Percentiles rank a stretch among this genome's conserved stretches.
phyloP scores from a whole-genome alignment of 2,797 vertebrate species.

The Saxicola maurus region DNA sequence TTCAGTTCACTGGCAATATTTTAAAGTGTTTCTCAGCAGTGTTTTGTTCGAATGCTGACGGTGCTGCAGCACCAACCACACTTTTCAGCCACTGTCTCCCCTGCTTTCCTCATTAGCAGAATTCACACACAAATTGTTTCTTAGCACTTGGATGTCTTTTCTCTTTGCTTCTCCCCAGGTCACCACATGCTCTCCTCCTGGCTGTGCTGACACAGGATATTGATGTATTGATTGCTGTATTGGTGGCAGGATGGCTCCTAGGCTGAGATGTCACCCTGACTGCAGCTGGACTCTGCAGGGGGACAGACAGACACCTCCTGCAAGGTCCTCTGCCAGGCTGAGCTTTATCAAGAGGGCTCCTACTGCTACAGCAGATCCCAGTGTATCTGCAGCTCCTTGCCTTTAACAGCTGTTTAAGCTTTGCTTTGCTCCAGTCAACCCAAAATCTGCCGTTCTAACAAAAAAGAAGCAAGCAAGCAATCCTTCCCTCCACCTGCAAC shows the following conservation, averaged over 20 bases:
- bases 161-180: background rate
- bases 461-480: background rate
- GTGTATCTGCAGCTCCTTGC: background rate
- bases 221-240: background rate
- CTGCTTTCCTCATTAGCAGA: background rate
- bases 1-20: background rate
- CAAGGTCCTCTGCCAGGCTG: background rate
- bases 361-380: background rate
- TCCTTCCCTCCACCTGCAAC: background rate
- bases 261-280: background rate
- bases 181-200: background rate
- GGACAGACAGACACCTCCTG: background rate
- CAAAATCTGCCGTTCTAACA: background rate
- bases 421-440: background rate
- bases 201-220: background rate
- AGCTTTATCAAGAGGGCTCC: background rate
- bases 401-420: background rate
- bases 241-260: background rate
- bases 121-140: background rate
- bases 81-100: background rate
- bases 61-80: accelerated
- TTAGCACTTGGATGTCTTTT: background rate
- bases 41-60: accelerated
- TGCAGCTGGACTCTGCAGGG: background rate
- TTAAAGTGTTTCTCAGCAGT: background rate